Evolutionary conservation across 2,888 invertebrate species (phyloP).

Genomic region (Tipula helvola): DNA sequence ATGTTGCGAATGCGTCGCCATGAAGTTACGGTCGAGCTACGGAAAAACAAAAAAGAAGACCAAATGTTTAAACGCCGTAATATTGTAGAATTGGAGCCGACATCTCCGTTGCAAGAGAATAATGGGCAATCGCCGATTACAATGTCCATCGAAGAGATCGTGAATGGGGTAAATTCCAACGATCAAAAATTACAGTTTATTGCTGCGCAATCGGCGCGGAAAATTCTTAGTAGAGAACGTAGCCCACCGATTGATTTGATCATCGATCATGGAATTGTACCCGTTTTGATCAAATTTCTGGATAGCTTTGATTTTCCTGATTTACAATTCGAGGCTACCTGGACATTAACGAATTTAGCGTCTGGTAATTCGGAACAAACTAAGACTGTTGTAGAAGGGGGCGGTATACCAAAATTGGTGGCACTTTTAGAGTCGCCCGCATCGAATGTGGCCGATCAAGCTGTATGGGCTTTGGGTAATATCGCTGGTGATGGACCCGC

Average conservation of each 20-base stretch:
- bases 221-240: constrained; percentile 75
- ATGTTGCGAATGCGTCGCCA: constrained; percentile 73
- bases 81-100: constrained; percentile 43
- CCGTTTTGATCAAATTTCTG: constrained; percentile 67
- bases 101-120: constrained; percentile 39
- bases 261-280: constrained; percentile 73
- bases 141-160: constrained; percentile 58
- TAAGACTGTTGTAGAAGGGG: constrained; percentile 65
- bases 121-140: constrained; percentile 34
- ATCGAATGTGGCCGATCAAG: constrained; percentile 71
- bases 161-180: constrained; percentile 51
- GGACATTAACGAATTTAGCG: constrained; percentile 96
- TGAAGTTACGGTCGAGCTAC: constrained; percentile 78
- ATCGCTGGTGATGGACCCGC: constrained; percentile 82
- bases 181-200: constrained; percentile 50
- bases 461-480: constrained; percentile 97
- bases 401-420: constrained; percentile 77
- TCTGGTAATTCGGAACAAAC: constrained; percentile 91
- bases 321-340: constrained; percentile 90
- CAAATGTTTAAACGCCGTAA: constrained; percentile 85
- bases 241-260: constrained; percentile 85
- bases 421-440: constrained; percentile 53
- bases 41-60: constrained; percentile 89
- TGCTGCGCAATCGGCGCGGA: constrained; percentile 72
- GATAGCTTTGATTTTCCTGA: constrained; percentile 51